Percentiles rank a stretch among this genome's conserved stretches.
Evolutionary conservation across 2,113 vertebrate species (phyloP).

Genomic region (Microcebus murinus): DNA sequence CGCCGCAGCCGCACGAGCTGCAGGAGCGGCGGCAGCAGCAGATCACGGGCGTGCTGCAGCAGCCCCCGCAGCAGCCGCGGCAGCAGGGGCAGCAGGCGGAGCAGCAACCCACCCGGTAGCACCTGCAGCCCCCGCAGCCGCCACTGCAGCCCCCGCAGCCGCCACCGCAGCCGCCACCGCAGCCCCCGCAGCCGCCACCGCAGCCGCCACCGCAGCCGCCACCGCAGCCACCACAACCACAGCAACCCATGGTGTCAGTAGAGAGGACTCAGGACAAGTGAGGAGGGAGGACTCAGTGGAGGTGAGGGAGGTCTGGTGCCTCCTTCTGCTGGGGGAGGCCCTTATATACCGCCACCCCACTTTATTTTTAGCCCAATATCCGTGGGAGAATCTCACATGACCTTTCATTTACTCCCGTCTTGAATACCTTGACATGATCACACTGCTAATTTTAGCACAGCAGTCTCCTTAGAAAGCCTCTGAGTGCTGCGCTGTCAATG

Average conservation of each 20-base stretch:
- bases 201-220: background rate
- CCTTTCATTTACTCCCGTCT: background rate
- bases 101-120: conserved; percentile 1
- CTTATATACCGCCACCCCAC: background rate
- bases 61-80: background rate
- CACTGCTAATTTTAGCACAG: too few species aligned
- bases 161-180: fast-evolving
- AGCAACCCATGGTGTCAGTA: conserved; percentile 56
- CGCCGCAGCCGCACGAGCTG: background rate
- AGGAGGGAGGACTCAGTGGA: background rate
- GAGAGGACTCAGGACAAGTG: background rate
- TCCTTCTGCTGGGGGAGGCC: background rate
- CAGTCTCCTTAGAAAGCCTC: too few species aligned
- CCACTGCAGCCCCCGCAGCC: fast-evolving
- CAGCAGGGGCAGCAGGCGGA: conserved; percentile 9
- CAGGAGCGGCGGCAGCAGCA: background rate
- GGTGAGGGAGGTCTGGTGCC: background rate
- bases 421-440: background rate
- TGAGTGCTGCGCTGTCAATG: too few species aligned
- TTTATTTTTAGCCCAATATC: background rate
- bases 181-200: fast-evolving
- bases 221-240: background rate
- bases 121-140: background rate
- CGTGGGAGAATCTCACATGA: background rate
- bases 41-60: background rate